A percentile compares a stretch with the other conserved stretches of the same genome.
Conservation (phyloP, 1,140 invertebrate species). For the Vanessa atalanta region DNA sequence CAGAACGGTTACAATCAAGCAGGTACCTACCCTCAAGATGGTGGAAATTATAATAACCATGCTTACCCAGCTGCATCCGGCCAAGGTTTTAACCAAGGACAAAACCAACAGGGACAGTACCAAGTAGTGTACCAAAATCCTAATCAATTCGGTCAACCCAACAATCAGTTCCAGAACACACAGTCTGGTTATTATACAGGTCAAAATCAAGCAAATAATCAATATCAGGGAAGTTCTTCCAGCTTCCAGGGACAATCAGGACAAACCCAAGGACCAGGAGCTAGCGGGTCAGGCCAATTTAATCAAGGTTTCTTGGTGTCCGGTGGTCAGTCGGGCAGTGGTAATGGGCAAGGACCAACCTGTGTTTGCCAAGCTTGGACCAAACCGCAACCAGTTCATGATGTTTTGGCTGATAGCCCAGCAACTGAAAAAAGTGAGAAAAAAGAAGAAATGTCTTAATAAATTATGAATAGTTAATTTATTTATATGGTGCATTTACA, state of each 20-base stretch:
- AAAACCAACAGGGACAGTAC: conserved; percentile 46
- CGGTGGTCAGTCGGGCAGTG: conserved; percentile 45
- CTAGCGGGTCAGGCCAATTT: conserved; percentile 37
- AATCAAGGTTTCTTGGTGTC: conserved; percentile 50
- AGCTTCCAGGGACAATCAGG: conserved; percentile 37
- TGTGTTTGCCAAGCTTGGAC: conserved; percentile 74
- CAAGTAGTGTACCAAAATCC: conserved; percentile 47
- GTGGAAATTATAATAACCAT: conserved; percentile 37
- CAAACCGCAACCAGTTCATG: conserved; percentile 46
- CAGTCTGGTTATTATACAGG: conserved; percentile 30
- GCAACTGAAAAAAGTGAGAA: conserved; percentile 50
- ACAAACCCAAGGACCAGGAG: conserved; percentile 34
- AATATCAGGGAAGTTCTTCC: conserved; percentile 35
- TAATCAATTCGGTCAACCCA: conserved; percentile 36
- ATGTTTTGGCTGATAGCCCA: conserved; percentile 38
- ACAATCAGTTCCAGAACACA: conserved; percentile 31
- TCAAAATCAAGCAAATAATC: conserved; percentile 35
- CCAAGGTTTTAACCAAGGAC: conserved; percentile 32
- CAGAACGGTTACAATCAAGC: conserved; percentile 45
- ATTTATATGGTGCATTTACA: conserved; percentile 9
- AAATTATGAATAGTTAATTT: conserved; percentile 12
- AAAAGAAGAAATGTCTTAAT: conserved; percentile 15
- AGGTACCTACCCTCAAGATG: conserved; percentile 31
- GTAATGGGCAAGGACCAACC: conserved; percentile 55
- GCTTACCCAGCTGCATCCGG: conserved; percentile 32